These are phyloP conservation scores for Alca torda DNA, from an alignment of 2,797 vertebrate species.

Conservation along the genomic window DNA sequence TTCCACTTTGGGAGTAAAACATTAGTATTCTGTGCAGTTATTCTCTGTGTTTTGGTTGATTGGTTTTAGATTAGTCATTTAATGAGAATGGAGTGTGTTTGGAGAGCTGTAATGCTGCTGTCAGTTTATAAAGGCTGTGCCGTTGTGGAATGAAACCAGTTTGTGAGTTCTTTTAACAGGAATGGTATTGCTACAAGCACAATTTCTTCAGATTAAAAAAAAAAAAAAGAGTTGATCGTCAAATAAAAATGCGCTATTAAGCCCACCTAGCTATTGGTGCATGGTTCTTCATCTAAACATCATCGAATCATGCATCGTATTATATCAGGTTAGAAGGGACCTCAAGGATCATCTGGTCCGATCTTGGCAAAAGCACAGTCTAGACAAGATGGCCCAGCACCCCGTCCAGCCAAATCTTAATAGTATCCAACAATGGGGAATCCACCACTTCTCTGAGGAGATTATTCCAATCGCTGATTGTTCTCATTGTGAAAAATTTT, in stretches of 20 bases:
- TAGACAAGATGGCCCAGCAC: not conserved
- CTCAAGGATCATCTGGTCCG: not conserved
- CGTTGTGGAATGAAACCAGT: constrained; percentile 63
- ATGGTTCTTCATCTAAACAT: not conserved
- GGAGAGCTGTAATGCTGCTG: constrained; percentile 69
- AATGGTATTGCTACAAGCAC: constrained; percentile 28
- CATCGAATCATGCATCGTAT: not conserved
- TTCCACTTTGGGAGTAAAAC: constrained; percentile 24
- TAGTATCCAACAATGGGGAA: not conserved
- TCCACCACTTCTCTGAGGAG: not conserved
- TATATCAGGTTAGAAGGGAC: not conserved
- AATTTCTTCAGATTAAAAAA: constrained; percentile 53
- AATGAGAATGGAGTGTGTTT: constrained; percentile 83
- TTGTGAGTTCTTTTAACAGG: constrained; percentile 52
- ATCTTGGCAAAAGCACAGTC: not conserved
- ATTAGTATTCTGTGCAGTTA: constrained; percentile 67
- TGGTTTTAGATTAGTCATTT: constrained; percentile 83
- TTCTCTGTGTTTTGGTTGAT: constrained; percentile 77
- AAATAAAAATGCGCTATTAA: constrained; percentile 56
- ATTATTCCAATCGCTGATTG: not conserved
- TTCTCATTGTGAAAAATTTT: not conserved
- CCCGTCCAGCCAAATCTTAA: not conserved
- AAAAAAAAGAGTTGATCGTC: constrained; percentile 28
- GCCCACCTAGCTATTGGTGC: not conserved
- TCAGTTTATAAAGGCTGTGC: constrained; percentile 72